phyloP scores from a whole-genome alignment of 2,113 vertebrate genomes.

The Asarcornis scutulata region DNA sequence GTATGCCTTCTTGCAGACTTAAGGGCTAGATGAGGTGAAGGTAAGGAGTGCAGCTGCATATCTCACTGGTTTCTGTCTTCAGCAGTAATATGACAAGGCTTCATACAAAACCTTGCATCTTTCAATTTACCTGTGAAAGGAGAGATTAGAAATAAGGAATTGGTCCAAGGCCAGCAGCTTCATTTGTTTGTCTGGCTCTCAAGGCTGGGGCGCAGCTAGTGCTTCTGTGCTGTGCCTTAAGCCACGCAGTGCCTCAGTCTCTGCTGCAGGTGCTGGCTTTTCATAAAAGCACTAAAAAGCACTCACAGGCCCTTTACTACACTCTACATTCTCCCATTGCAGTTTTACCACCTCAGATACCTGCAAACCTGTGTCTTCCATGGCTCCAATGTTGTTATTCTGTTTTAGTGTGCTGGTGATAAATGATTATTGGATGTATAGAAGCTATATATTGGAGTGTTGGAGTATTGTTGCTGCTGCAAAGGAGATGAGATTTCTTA shows the following conservation, averaged over 20 bases:
- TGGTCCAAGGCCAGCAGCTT: neutral
- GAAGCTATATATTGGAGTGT: neutral
- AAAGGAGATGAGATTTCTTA: neutral
- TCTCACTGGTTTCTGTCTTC: neutral
- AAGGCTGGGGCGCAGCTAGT: rapidly evolving
- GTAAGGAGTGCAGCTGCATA: neutral
- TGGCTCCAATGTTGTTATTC: neutral
- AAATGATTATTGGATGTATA: rapidly evolving
- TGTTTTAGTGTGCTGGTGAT: neutral
- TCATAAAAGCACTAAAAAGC: neutral
- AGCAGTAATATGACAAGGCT: neutral
- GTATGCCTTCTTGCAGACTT: rapidly evolving
- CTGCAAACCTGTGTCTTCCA: neutral
- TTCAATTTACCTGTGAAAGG: neutral
- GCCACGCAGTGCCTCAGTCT: neutral
- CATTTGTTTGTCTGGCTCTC: neutral
- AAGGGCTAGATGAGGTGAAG: neutral
- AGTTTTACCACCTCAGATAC: neutral
- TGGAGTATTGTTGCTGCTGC: neutral
- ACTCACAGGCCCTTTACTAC: neutral
- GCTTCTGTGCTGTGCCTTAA: neutral
- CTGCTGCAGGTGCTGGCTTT: neutral
- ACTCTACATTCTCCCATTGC: neutral
- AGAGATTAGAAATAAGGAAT: neutral
- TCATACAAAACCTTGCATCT: neutral